Percentiles rank a stretch among this genome's conserved stretches.
These are phyloP conservation scores for Struthio camelus DNA, from an alignment of 2,113 vertebrate genomes.

Conservation along the genomic window DNA sequence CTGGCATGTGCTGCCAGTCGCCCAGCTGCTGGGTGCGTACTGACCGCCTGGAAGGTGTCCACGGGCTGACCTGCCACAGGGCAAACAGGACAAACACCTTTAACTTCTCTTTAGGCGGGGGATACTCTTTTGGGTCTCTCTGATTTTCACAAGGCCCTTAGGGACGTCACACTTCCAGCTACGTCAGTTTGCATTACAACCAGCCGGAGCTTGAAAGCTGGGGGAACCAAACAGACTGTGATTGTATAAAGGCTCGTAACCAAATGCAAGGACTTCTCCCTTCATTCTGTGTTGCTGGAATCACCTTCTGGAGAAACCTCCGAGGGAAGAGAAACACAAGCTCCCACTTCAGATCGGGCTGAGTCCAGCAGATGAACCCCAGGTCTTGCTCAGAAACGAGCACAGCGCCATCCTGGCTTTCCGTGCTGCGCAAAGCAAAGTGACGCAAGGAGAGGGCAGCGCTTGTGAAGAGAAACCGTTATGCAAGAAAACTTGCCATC, in stretches of 20 bases:
- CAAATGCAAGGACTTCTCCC: neutral
- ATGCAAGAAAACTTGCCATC: neutral
- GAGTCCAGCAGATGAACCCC: neutral
- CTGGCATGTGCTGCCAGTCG: too few relatives aligned
- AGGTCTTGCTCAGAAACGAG: neutral
- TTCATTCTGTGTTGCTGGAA: neutral
- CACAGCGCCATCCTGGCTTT: fast-evolving
- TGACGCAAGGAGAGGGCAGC: neutral
- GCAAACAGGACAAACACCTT: neutral
- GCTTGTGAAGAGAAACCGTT: neutral
- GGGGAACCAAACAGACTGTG: neutral
- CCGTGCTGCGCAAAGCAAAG: neutral
- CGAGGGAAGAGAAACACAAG: neutral
- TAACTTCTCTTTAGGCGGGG: neutral
- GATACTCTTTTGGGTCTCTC: neutral
- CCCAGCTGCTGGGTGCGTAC: neutral
- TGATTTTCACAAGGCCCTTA: neutral
- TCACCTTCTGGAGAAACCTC: neutral
- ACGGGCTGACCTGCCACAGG: neutral
- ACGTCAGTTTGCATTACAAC: neutral
- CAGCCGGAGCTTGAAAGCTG: neutral
- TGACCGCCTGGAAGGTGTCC: too few relatives aligned
- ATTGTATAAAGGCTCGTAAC: neutral
- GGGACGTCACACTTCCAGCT: neutral
- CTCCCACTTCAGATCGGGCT: neutral